Evolutionary conservation across 2,888 invertebrate species (phyloP), one percentile per base, ranked within the genome.

Genomic region (Adineta ricciae): DNA sequence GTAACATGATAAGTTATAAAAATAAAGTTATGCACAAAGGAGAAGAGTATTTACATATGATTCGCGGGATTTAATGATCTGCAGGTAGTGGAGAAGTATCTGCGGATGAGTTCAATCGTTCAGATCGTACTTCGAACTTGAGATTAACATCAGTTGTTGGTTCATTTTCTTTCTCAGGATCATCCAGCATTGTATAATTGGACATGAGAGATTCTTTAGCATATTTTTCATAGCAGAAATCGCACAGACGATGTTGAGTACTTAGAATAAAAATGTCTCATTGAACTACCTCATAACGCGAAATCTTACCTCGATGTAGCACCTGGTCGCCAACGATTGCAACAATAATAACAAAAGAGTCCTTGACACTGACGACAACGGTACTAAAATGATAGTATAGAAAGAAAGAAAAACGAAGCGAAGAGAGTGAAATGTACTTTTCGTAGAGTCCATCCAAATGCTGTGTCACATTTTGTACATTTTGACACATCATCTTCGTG

Each of bases 121-220:
- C 78, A 41, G 78, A n/a, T 78, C 78, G 21, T 41, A 78, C 78
- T 78, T 78, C 78, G 24, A 78, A 78, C n/a, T 24, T 78, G n/a
- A 78, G 41, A 78, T 78, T 24, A 24, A 78, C n/a, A 78, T 41
- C 41, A 78, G 24, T 41, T 24, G 3, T 41, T 24, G 3, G n/a
- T 41, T n/a, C n/a, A 78, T 24, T 78, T 24, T 78, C 41, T 41
- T 38, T 41, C 5, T 78, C 19, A 7, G 64, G 64, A 64, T 64
- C 64, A 64, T 64, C 64, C 5, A 64, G 64, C 4, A 64, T 64
- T 41, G 41, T 78, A 41, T 38, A 41, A 38, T 38, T 41, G n/a
- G 78, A 9, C 41, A 41, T 78, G 2, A 78, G 9, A 5, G 41
- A 38, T 78, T 78, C 78, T 41, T n/a, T 78, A 0, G 41, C 24